Evolutionary conservation across 2,113 vertebrate species (phyloP), one percentile per base, ranked within the genome.

Genomic region (Tretioscincus oriximinensis): DNA sequence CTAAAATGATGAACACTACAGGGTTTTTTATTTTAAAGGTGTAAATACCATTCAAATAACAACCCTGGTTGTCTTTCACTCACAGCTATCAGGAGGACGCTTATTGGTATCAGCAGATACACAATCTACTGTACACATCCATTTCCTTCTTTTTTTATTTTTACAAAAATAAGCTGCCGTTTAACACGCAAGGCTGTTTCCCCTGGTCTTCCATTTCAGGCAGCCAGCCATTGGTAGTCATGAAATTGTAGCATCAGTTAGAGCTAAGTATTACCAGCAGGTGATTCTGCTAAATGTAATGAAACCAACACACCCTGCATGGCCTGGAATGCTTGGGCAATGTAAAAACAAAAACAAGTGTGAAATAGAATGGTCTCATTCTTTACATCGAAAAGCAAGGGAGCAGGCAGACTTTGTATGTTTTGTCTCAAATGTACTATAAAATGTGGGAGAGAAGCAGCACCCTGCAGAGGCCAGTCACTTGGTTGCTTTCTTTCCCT

Each of bases 1-100:
- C 91, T 91, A 91, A 94, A 90, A 87, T 91, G 88, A 93, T 89
- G 91, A 87, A 91, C 90, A 94, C 95, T 90, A 92, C 94, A 95
- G 96, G 93, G 94, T 94, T 95, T 94, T 95, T 96, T 94, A 96
- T 97, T 96, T 95, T 95, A 95, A 95, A 95, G 96, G 95, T 58
- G 54, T 96, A 96, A 96, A 96, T 92, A 89, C 94, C 91, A 92
- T 95, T 93, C 95, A 96, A 95, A 96, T 95, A 95, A 95, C 86
- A 90, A 95, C 89, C 81, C 92, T 91, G 92, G 92, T 93, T 95
- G 88, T 94, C 95, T 96, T 95, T 96, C 93, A 94, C 96, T 96
- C 95, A 95, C 94, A 96, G 95, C 95, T 96, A 96, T 92, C 93
- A 87, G 92, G 95, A 93, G 95, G 95, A 95, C 92, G 93, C 96